These are phyloP conservation scores for Meteorus sp. DNA, from an alignment of 1,140 invertebrate genomes.

Conservation along the genomic window DNA sequence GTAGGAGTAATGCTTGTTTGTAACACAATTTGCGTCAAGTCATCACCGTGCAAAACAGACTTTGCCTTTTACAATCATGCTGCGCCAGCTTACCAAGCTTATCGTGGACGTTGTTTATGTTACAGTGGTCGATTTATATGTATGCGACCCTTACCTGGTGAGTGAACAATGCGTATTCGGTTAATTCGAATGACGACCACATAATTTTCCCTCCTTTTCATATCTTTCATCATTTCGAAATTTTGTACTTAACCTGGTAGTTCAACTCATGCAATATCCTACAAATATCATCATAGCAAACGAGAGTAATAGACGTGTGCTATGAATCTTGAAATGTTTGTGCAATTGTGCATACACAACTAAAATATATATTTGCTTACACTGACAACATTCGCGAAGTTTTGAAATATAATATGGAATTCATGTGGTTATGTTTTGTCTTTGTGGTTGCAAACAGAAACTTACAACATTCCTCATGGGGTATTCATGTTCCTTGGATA, in stretches of 20 bases:
- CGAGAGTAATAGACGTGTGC: slow-evolving; percentile 14
- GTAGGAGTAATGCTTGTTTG: slow-evolving; percentile 75
- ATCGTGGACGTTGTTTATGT: slow-evolving; percentile 83
- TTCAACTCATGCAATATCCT: too few relatives aligned
- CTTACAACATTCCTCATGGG: slow-evolving; percentile 77
- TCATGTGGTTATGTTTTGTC: slow-evolving; percentile 16
- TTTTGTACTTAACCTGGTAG: too few relatives aligned
- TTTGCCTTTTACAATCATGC: slow-evolving; percentile 87
- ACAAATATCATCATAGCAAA: too few relatives aligned
- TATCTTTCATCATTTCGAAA: too few relatives aligned
- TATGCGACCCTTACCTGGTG: slow-evolving; percentile 82
- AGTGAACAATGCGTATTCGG: slow-evolving; percentile 36
- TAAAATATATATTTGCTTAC: too few relatives aligned
- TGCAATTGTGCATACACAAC: slow-evolving; percentile 2
- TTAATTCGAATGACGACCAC: too few relatives aligned
- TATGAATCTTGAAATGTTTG: slow-evolving; percentile 22
- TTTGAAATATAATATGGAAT: slow-evolving; percentile 13
- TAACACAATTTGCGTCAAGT: slow-evolving; percentile 82
- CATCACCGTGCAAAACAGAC: slow-evolving; percentile 80
- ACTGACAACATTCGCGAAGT: too few relatives aligned
- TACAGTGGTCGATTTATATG: slow-evolving; percentile 89
- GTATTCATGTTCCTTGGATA: slow-evolving; percentile 87
- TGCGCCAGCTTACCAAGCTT: slow-evolving; percentile 84
- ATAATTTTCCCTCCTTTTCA: slow-evolving; percentile 7
- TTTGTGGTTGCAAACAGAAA: slow-evolving; percentile 60